Evolutionary conservation across 2,888 invertebrate genomes (phyloP), one percentile per base, ranked within the genome.

Genomic region (Salticus scenicus): DNA sequence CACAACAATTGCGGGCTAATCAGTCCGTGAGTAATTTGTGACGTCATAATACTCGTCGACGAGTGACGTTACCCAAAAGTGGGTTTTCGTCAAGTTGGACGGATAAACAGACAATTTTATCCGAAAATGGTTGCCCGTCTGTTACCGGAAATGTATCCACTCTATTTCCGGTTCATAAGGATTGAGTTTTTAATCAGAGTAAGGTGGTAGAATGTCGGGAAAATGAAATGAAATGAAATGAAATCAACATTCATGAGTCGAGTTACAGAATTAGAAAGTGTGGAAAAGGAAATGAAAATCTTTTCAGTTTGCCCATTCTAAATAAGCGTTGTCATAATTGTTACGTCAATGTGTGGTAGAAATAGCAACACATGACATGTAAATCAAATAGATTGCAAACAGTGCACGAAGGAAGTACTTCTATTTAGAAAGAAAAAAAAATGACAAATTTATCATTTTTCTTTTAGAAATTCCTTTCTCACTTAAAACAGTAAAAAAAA

Each of bases 21-120:
- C 82, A 82, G 70, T 42, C 71, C 75, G n/a, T 24, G 69, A 81
- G 75, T 75, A 82, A 82, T 82, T 82, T 63, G 64, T 82, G 82
- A 82, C 82, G 82, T 82, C 75, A 82, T 63, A n/a, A n/a, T 41
- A 51, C 74, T 69, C 57, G 57, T 37, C 75, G 82, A 75, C 64
- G 82, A 82, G 75, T 63, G 75, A 82, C 33, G 64, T 20, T 57
- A 17, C 64, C 8, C 75, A 76, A 80, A 57, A 42, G 67, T 66
- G 31, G 75, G 64, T 30, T 63, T 67, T 74, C 81, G 42, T 81
- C 81, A 73, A 69, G 51, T 51, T 41, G 70, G 82, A 70, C 75
- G 70, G 63, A 64, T 70, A 75, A 82, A 82, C 81, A 71, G 74
- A 75, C 70, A 75, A 74, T 82, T 82, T 57, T 82, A 82, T 28